Conservation (phyloP, 2,797 vertebrate species). For the Toxotes lorentzi region DNA sequence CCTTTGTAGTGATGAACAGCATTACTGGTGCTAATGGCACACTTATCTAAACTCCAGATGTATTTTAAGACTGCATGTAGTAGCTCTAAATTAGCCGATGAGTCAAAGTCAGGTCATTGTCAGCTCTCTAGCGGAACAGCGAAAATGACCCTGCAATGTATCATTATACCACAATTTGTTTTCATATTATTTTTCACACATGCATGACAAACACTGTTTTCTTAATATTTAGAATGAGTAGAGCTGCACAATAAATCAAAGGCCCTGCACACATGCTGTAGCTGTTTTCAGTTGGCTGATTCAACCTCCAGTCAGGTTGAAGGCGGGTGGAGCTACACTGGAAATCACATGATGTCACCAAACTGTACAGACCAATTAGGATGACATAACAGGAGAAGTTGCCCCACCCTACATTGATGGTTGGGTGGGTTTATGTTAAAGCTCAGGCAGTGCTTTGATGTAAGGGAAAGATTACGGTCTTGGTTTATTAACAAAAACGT, state of each 20-base stretch:
- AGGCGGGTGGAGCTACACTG: background rate
- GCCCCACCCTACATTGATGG: background rate
- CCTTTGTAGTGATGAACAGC: constrained; percentile 62
- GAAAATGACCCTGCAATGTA: constrained; percentile 24
- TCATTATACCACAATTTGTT: constrained; percentile 32
- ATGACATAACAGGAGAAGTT: background rate
- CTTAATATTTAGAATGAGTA: constrained; percentile 10
- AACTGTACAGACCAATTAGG: background rate
- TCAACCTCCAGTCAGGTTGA: background rate
- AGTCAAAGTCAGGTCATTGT: constrained; percentile 60
- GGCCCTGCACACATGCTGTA: background rate
- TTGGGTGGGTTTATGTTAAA: background rate
- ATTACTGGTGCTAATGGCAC: constrained; percentile 71
- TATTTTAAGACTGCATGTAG: constrained; percentile 59
- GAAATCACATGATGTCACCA: background rate
- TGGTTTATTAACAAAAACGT: background rate
- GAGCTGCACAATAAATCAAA: background rate
- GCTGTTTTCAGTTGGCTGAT: background rate
- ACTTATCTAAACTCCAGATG: constrained; percentile 64
- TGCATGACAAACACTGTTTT: constrained; percentile 1
- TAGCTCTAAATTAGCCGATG: constrained; percentile 47
- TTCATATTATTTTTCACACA: constrained; percentile 9
- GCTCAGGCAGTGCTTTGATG: background rate
- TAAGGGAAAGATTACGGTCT: too few relatives aligned
- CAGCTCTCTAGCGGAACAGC: constrained; percentile 17